Percentiles rank a stretch among this genome's conserved stretches.
These are phyloP conservation scores for Cordilura impudica DNA, from an alignment of 2,888 invertebrate genomes.

Conservation along the genomic window DNA sequence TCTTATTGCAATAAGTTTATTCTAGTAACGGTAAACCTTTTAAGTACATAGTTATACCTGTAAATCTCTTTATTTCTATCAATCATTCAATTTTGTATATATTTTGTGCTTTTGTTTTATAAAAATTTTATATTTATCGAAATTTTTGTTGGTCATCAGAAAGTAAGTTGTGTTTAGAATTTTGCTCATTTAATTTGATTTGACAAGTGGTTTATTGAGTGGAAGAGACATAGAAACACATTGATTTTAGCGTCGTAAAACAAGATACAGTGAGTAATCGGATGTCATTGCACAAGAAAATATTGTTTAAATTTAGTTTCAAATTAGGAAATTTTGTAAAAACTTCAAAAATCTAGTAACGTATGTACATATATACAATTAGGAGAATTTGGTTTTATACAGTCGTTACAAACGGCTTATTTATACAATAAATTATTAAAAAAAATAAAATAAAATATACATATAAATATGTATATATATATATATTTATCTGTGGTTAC, in stretches of 20 bases:
- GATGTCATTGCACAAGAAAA: no score
- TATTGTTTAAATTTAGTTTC: no score
- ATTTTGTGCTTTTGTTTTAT: background rate
- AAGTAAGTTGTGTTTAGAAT: constrained; percentile 14
- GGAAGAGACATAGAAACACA: background rate
- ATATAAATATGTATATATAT: no score
- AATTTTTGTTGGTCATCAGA: background rate
- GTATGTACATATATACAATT: no score
- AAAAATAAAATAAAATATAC: no score
- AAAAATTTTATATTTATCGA: constrained; percentile 26
- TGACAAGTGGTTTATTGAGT: background rate
- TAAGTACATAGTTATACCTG: background rate
- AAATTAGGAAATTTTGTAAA: no score
- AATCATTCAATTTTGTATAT: no score
- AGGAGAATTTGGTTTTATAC: no score
- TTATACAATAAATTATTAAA: no score
- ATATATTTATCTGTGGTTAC: no score
- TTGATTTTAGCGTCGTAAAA: background rate
- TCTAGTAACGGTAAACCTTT: background rate
- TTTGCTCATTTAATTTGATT: constrained; percentile 18
- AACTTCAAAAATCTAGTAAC: no score
- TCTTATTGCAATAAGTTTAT: background rate
- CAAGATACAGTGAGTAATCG: background rate
- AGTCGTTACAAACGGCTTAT: no score
- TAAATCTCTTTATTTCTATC: constrained; percentile 18